Conservation (phyloP, 1,140 invertebrate species). For the Caerostris extrusa region DNA sequence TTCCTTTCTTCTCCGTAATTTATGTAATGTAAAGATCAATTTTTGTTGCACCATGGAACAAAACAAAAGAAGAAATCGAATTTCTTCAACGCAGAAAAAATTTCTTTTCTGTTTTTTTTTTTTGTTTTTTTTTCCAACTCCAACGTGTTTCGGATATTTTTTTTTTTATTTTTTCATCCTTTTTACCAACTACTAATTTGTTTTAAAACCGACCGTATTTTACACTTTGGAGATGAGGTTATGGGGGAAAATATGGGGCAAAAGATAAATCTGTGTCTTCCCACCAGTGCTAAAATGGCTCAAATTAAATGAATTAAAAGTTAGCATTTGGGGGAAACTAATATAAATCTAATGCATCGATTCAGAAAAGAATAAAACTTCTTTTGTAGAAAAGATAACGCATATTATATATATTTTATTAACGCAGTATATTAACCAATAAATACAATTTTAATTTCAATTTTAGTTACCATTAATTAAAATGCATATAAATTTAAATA, state of each 20-base stretch:
- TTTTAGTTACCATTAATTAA: too few species aligned
- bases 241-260: constrained; percentile 1
- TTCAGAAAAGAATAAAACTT: neutral
- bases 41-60: constrained; percentile 20
- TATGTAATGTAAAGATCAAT: constrained; percentile 54
- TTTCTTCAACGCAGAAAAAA: constrained; percentile 9
- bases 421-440: too few species aligned
- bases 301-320: neutral
- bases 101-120: too few species aligned
- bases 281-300: neutral
- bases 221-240: neutral
- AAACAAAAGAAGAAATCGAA: constrained; percentile 30
- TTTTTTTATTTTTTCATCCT: neutral
- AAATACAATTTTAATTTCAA: too few species aligned
- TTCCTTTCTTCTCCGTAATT: constrained; percentile 23
- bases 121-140: neutral
- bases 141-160: neutral
- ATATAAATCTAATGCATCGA: neutral
- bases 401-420: too few species aligned
- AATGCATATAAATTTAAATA: too few species aligned
- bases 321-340: neutral
- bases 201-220: constrained; percentile 25
- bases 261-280: constrained; percentile 22
- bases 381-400: neutral
- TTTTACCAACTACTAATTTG: constrained; percentile 12